These are phyloP conservation scores for Meteorus sp. DNA, from an alignment of 1,140 invertebrate genomes.

Conservation along the genomic window DNA sequence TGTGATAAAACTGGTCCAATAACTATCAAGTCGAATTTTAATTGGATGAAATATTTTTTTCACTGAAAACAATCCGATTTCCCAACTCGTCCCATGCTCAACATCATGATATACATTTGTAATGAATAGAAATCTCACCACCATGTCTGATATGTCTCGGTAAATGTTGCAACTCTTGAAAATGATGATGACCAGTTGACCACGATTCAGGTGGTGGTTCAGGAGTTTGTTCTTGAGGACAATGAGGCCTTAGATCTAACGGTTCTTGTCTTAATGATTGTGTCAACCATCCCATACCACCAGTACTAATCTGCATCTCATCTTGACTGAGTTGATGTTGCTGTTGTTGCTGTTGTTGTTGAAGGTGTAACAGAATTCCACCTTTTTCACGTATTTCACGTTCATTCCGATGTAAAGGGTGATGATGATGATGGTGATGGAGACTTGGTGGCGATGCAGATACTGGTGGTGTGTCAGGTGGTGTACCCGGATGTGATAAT, in stretches of 20 bases:
- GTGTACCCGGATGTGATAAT: slow-evolving; percentile 68
- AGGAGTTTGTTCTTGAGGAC: slow-evolving; percentile 51
- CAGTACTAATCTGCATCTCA: slow-evolving; percentile 45
- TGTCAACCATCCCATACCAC: slow-evolving; percentile 72
- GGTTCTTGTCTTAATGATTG: slow-evolving; percentile 73
- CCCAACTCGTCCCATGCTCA: too few species aligned
- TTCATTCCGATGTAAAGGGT: slow-evolving; percentile 45
- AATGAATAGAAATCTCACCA: slow-evolving; percentile 36
- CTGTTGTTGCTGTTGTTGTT: slow-evolving; percentile 39
- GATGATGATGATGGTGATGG: slow-evolving; percentile 47
- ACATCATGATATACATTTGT: too few species aligned
- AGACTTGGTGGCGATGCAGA: slow-evolving; percentile 61
- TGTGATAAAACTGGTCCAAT: too few species aligned
- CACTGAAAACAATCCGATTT: too few species aligned
- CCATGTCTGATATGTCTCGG: slow-evolving; percentile 47
- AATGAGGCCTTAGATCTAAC: slow-evolving; percentile 77
- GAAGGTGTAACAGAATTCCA: slow-evolving; percentile 41
- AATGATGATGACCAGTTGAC: slow-evolving; percentile 53
- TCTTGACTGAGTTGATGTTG: slow-evolving; percentile 44
- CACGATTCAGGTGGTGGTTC: slow-evolving; percentile 47
- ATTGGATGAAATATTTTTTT: too few species aligned
- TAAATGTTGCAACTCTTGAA: slow-evolving; percentile 47
- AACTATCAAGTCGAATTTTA: too few species aligned
- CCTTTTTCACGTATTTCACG: slow-evolving; percentile 45
- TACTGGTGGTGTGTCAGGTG: slow-evolving; percentile 77